Conservation (phyloP, 2,888 invertebrate genomes). For the Melanotus villosus region DNA sequence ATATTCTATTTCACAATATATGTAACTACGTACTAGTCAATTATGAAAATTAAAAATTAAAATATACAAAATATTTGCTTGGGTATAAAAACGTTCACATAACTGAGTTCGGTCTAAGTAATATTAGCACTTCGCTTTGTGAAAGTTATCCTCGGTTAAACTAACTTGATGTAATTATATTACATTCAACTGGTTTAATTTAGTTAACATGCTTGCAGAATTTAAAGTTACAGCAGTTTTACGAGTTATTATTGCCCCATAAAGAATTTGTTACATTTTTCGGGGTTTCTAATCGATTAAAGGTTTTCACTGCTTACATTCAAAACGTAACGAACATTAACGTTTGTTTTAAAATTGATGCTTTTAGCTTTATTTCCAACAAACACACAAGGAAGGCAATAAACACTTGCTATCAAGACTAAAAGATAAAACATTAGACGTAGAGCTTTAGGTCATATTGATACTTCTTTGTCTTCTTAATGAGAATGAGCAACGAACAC, state of each 20-base stretch:
- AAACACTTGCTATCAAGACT: conserved; percentile 9
- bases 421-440: conserved; percentile 16
- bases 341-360: not conserved
- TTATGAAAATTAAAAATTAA: no score
- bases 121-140: no score
- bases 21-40: no score
- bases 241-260: not conserved
- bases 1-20: no score
- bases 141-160: no score
- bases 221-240: not conserved
- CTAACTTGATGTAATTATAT: no score
- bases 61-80: no score
- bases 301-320: not conserved
- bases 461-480: conserved; percentile 3
- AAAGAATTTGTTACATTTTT: not conserved
- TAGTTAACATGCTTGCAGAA: no score
- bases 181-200: no score
- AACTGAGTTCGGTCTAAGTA: no score
- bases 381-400: not conserved
- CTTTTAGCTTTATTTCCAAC: not conserved
- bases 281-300: no score
- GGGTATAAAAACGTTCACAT: no score
- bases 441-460: not conserved
- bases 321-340: not conserved
- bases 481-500: not conserved